Evolutionary conservation across 2,797 vertebrate species (phyloP), one percentile per base, ranked within the genome.

Genomic region (Etheostoma nigrum): DNA sequence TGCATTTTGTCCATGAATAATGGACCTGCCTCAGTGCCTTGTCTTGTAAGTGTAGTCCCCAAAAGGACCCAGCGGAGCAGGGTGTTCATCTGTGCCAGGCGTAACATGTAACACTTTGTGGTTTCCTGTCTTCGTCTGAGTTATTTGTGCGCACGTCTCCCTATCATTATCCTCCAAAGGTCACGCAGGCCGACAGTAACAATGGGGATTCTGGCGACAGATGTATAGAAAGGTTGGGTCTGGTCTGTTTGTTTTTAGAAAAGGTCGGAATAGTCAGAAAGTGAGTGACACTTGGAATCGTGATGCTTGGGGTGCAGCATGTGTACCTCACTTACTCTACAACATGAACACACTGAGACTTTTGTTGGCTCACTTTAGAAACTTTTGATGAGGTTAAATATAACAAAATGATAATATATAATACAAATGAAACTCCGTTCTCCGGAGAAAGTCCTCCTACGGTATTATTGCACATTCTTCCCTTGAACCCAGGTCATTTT

Each of bases 1-100:
- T 90, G 87, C 79, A 88, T 90, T 86, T 91, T 79, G 59, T 4
- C 61, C 64, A 58, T 89, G 78, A 89, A 87, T 90, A 92, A 92
- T 88, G 72, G 79, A 78, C 71, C 79, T 52, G 83, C 79, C 73
- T 73, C 78, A 73, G 62, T 12, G 70, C 61, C 84, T 83, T 54
- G 84, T 85, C 83, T 76, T 52, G 48, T 69, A 75, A 71, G 74
- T 52, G 72, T 59, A 44, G 76, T 80, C 72, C 42, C 59, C 53
- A 54, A 67, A 82, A 87, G 63, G 58, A 62, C 76, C 36, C 48
- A n/a, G 47, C 2, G 21, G 62, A 65, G 72, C 54, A 58, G 76
- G 30, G 42, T 64, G 64, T 79, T 80, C 13, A 27, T 66, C 45
- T 49, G 65, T 42, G 6, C 23, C 52, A 2, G 51, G 15, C 23